Evolutionary conservation across 2,888 invertebrate species (phyloP), one percentile per base, ranked within the genome.

Genomic region (Willowsia nigromaculata): DNA sequence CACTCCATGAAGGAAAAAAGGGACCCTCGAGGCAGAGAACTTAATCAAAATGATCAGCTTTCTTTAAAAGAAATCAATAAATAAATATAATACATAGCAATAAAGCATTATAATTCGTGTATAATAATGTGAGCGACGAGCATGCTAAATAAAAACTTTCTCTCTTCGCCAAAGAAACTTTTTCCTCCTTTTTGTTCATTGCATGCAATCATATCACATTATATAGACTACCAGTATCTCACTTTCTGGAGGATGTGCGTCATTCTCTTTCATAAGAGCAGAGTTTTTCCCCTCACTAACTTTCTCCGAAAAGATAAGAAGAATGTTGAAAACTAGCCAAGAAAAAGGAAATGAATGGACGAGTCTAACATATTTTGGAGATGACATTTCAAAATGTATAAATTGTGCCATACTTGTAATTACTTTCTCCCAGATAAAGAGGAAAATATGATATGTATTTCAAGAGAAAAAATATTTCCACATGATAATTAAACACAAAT

Each of bases 341-440:
- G 33, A 78, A 78, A 47, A 18, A 33, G 78, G 78, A 78, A 78
- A 78, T 78, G 78, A 78, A 78, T 43, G 71, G 43, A 71, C 2
- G 50, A 22, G 50, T 53, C 5, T 50, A 50, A 50, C 4, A 50
- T 50, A 50, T 47, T 37, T 74, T 74, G 74, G 74, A 25, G 74
- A 74, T 74, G 74, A 47, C 74, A 47, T 30, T 27, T 47, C 15
- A 25, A 71, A 18, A 18, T 11, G 2, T 47, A 18, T n/a, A 5
- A 18, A 4, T 50, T n/a, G n/a, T n/a, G 18, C 18, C 50, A 50
- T 50, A 50, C 50, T 50, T 18, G 50, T 50, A 50, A 50, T 50
- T 50, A 50, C 50, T 50, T 50, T 50, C 50, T n/a, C 9, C 13
- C n/a, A 18, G n/a, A 50, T 15, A 50, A 15, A 47, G 13, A n/a